Evolutionary conservation across 2,113 vertebrate genomes (phyloP), one percentile per base, ranked within the genome.

Genomic region (Crotophaga sulcirostris): DNA sequence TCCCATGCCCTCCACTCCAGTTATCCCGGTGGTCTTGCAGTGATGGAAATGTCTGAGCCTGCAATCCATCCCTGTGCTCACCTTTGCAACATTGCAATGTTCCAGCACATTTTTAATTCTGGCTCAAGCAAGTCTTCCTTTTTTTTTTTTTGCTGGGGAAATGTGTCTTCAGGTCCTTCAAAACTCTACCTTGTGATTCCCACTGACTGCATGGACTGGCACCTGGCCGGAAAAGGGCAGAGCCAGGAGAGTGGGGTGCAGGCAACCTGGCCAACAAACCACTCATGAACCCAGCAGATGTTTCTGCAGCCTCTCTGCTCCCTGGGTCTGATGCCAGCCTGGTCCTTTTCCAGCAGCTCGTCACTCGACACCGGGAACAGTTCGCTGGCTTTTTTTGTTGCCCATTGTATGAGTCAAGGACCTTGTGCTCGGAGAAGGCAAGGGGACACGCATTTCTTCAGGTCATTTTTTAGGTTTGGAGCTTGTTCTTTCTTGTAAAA

Each of bases 261-360:
- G 83, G 83, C 81, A 81, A 62, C 64, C 29, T 4, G 36, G 95
- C 96, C 93, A 95, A 33, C 88, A 69, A 44, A 58, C 70, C 1
- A 3, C 52, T 92, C 64, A 36, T 58, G 84, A 93, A 87, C 84
- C 93, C 94, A 93, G 92, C 97, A 97, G 95, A 96, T 97, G 96
- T 97, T 97, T 78, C 90, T 90, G 47, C 90, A 90, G 93, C 91
- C 77, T 91, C 59, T 38, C 64, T 21, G 73, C 83, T 94, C 90
- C 69, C 84, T 0, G 67, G 83, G 92, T 83, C 47, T 0, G 4
- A 44, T 96, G 95, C 96, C 97, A 97, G 92, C 38, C 92, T 93
- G 96, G 88, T 68, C 72, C 63, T 66, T 10, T 47, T 87, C 96
- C 97, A 97, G 89, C 84, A 93, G 84, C 91, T 89, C 4, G 80